Conservation (phyloP, 2,797 vertebrate genomes). For the Sylvia borin region DNA sequence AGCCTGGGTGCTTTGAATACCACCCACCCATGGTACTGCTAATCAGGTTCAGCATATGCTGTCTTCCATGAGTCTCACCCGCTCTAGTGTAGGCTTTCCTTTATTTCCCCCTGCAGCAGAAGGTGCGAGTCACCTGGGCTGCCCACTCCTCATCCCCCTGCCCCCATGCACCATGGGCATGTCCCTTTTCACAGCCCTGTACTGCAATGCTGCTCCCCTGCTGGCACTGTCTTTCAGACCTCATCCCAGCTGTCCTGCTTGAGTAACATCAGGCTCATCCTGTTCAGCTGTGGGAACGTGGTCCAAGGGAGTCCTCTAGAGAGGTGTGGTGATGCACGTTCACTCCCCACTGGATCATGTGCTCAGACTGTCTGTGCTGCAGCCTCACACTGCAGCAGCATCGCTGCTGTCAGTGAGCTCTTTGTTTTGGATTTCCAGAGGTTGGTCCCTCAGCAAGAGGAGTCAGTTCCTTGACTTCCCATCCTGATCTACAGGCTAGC, state of each 20-base stretch:
- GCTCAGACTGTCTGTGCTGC: background rate
- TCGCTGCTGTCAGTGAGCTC: accelerated
- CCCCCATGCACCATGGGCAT: background rate
- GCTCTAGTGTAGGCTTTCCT: background rate
- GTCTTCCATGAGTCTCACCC: background rate
- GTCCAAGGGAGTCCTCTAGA: background rate
- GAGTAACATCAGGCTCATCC: background rate
- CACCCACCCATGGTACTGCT: background rate
- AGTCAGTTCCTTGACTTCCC: background rate
- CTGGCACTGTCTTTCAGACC: background rate
- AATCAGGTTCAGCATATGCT: background rate
- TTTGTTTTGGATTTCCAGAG: background rate
- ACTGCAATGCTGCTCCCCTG: background rate
- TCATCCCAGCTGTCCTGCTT: background rate
- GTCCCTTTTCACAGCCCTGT: background rate
- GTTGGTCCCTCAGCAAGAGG: background rate
- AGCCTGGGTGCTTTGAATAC: background rate
- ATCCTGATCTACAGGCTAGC: background rate
- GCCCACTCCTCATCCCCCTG: background rate
- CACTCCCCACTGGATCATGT: background rate
- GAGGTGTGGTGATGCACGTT: background rate
- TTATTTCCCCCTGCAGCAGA: background rate
- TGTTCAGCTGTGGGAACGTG: background rate
- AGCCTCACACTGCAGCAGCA: background rate
- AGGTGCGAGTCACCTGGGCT: background rate